Percentiles rank a stretch among this genome's conserved stretches.
Evolutionary conservation across 2,888 invertebrate species (phyloP).

Genomic region (Diabrotica balteata): DNA sequence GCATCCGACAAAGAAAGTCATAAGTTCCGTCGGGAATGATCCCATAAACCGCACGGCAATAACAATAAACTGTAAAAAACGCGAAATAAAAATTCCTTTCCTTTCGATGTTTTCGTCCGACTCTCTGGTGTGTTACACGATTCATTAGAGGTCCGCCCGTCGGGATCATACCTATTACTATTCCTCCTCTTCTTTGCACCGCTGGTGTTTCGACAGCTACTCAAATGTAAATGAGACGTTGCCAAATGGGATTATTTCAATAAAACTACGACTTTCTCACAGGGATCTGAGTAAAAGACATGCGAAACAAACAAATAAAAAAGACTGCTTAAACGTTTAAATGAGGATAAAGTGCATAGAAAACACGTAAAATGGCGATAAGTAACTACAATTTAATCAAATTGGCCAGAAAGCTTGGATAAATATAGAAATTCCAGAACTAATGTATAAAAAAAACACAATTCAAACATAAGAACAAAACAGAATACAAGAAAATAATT

Average conservation of each 20-base stretch:
- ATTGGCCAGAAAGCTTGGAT: too few relatives aligned
- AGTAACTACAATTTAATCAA: too few relatives aligned
- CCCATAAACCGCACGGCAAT: constrained; percentile 21
- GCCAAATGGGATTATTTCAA: neutral
- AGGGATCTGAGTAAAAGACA: too few relatives aligned
- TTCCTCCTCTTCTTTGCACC: constrained; percentile 5
- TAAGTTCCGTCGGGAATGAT: constrained; percentile 20
- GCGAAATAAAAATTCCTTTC: constrained; percentile 17
- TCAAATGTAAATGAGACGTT: constrained; percentile 13
- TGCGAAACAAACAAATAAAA: too few relatives aligned
- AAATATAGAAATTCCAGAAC: too few relatives aligned
- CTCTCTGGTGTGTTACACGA: constrained; percentile 32
- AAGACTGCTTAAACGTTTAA: too few relatives aligned
- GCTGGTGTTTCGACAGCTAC: constrained; percentile 9
- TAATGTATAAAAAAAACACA: too few relatives aligned
- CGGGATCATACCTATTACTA: constrained; percentile 13
- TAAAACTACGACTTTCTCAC: too few relatives aligned
- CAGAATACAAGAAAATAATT: too few relatives aligned
- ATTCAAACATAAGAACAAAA: too few relatives aligned
- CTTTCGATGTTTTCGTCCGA: constrained; percentile 23
- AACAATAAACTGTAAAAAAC: constrained; percentile 24
- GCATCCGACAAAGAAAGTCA: constrained; percentile 15
- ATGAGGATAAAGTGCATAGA: too few relatives aligned
- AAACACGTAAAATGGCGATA: too few relatives aligned
- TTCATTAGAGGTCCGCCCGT: constrained; percentile 26